Base-by-base conservation (phyloP, 37 sponge, comb jelly and placozoan genomes). In the Cliona cf. orientalis region DNA sequence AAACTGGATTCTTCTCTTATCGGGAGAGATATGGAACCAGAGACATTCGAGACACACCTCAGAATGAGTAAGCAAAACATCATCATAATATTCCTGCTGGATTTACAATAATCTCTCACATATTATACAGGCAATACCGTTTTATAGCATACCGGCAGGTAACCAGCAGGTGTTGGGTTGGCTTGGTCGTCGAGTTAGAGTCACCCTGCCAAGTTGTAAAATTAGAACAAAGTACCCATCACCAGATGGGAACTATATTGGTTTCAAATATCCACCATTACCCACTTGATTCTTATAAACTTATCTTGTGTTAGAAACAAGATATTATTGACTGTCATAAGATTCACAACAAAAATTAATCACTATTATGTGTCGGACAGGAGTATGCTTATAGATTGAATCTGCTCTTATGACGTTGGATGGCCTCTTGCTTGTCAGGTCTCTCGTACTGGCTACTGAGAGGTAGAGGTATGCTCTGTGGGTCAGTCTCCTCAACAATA, bases 1-100 rank as follows among this genome's bases (percentile, higher is more conserved):
- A 85, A 67, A 53, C 86, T 67, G 86, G 79, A 46, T 79, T 76
- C 60, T 85, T 69, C 26, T 63, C 58, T n/a, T 69, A 69, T 34
- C 33, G 71, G 4, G 71, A 85, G 29, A 37, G 80, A 5, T 49
- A 85, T 85, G 86, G 79, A 49, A 49, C 53, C 9, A 49, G 9
- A 49, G 53, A 49, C 2, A 32, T 42, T 42, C 42, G n/a, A 58
- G 42, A 71, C 23, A 46, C 56, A 34, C 60, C 41, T 39, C 45
- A 44, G 33, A 29, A 64, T 42, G 42, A 61, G 40, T 64, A 3
- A 59, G 38, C 46, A 7, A 78, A 36, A 3, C 19, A 39, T 25
- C 58, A 58, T 12, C 59, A 44, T 46, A 23, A 11, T 58, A 25
- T 34, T 56, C 23, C 5, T 49, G 14, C 14, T 49, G 14, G 9